Evolutionary conservation across 2,888 invertebrate genomes (phyloP).

Genomic region (Mythimna albipuncta): DNA sequence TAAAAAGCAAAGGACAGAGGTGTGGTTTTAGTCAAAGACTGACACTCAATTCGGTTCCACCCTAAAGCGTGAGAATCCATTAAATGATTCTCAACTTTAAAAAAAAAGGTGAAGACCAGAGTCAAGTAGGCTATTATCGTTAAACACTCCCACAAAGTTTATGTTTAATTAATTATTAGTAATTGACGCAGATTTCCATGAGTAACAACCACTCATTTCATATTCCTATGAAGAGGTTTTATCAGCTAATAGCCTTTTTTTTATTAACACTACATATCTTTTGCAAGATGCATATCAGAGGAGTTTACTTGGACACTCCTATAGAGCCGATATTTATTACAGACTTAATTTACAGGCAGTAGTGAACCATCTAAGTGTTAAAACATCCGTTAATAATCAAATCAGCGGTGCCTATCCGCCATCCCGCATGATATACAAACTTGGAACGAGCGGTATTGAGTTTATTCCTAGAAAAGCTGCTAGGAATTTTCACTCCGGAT

Average conservation of each 20-base stretch:
- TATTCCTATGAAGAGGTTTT: background rate
- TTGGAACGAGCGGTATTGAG: background rate
- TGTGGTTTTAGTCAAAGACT: too few relatives aligned
- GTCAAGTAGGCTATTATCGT: too few relatives aligned
- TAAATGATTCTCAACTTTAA: too few relatives aligned
- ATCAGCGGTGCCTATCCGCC: conserved; percentile 1
- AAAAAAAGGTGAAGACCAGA: too few relatives aligned
- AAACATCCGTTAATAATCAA: conserved; percentile 32
- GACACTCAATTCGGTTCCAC: too few relatives aligned
- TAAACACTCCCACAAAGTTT: too few relatives aligned
- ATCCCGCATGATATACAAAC: background rate
- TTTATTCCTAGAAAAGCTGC: conserved; percentile 26
- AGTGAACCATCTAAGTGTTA: conserved; percentile 23
- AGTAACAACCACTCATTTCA: background rate
- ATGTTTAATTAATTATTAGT: too few relatives aligned
- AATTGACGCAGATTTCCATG: background rate
- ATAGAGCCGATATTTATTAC: conserved; percentile 4
- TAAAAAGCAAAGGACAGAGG: too few relatives aligned
- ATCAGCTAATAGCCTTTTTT: conserved; percentile 1
- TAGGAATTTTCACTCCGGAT: conserved; percentile 37
- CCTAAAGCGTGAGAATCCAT: too few relatives aligned
- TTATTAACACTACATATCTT: background rate
- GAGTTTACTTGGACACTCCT: background rate
- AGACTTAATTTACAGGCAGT: conserved; percentile 13
- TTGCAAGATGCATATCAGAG: conserved; percentile 11